Evolutionary conservation across 1,140 invertebrate species (phyloP).

Genomic region (Drosophila funebris): DNA sequence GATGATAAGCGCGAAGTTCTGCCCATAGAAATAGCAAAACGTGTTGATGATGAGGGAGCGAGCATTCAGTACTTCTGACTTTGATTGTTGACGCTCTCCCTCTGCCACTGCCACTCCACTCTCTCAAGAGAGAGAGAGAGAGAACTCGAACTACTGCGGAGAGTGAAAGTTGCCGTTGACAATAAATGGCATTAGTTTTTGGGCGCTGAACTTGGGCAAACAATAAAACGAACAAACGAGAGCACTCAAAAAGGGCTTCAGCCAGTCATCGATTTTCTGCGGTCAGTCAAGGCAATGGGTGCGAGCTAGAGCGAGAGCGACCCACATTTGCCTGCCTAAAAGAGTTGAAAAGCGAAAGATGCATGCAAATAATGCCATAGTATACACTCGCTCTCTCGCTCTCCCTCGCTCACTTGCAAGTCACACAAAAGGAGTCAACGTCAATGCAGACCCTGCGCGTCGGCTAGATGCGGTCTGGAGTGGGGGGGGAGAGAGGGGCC

Average conservation of each 20-base stretch:
- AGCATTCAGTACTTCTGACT: slow-evolving; percentile 53
- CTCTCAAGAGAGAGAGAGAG: neutral
- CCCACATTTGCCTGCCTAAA: slow-evolving; percentile 63
- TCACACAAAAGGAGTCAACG: slow-evolving; percentile 48
- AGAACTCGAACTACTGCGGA: slow-evolving; percentile 22
- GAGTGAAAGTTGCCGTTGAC: slow-evolving; percentile 71
- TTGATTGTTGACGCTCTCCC: slow-evolving; percentile 46
- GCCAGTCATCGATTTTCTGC: slow-evolving; percentile 73
- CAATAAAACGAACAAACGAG: slow-evolving; percentile 53
- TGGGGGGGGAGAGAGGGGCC: slow-evolving; percentile 11
- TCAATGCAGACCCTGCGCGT: slow-evolving; percentile 18
- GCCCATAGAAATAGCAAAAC: slow-evolving; percentile 76
- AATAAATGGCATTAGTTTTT: slow-evolving; percentile 82
- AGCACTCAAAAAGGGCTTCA: slow-evolving; percentile 28
- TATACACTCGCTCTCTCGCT: slow-evolving; percentile 17
- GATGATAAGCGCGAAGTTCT: slow-evolving; percentile 81
- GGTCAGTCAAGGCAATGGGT: slow-evolving; percentile 57
- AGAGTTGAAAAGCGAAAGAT: slow-evolving; percentile 77
- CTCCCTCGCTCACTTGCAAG: slow-evolving; percentile 2
- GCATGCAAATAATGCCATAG: slow-evolving; percentile 62
- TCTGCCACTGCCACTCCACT: neutral
- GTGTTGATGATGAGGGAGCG: slow-evolving; percentile 71
- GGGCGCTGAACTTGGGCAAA: slow-evolving; percentile 73
- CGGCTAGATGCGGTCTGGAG: neutral
- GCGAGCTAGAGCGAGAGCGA: slow-evolving; percentile 28